Evolutionary conservation across 2,888 invertebrate species (phyloP), one percentile per base, ranked within the genome.

Genomic region (Helobdella robusta): DNA sequence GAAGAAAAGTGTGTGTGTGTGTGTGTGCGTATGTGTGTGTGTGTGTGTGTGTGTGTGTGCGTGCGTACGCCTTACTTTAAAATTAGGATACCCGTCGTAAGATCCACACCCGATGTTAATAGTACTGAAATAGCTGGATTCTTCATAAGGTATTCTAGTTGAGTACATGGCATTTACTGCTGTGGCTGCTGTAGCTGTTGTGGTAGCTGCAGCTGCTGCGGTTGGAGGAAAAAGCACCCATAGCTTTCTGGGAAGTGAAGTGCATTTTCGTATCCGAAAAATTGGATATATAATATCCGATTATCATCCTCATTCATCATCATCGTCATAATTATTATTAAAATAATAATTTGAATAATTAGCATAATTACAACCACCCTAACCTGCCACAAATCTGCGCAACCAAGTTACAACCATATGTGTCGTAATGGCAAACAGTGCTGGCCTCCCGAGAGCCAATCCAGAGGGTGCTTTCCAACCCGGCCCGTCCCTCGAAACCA

Each of bases 381-480:
- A 35, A 91, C 91, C 84, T 87, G 75, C 94, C 94, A 81, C 84
- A 84, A 61, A 91, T 81, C 81, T 97, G 95, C 61, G 87, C 87
- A 11, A 95, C 87, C 73, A 95, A 84, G 81, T 97, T 97, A 73
- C 86, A 88, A 0, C 94, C 94, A 80, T 94, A 97, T 0, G 91
- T 88, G 77, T 97, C 95, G 76, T 86, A 86, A 79, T 97, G 97
- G 68, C 91, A 90, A 1, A 92, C 90, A 0, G 95, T 95, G 76
- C 93, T 89, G 1, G 93, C 88, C 2, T 89, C 89, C 73, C 83
- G 81, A 68, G 86, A 88, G 35, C 93, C 79, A 23, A 80, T 84
- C 91, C 71, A 93, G 64, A 92, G 80, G 1, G 90, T 89, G 59
- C 87, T 86, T 68, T 89, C 86, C 15, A 82, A 75, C 2, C 85